Conservation (phyloP, 1,140 invertebrate genomes). For the Ceratina australensis region DNA sequence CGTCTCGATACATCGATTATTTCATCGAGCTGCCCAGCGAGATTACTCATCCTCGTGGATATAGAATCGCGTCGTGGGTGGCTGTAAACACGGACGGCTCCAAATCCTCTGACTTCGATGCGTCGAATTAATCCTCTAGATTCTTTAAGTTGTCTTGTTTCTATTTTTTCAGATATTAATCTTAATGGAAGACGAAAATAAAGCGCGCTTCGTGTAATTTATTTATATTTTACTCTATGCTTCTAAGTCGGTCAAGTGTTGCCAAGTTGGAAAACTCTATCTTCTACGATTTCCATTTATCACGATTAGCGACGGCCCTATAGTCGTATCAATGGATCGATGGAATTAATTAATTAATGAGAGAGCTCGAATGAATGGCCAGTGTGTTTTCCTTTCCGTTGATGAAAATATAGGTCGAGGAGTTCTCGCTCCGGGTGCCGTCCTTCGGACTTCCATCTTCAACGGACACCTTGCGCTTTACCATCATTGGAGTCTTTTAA, state of each 20-base stretch:
- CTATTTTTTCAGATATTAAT: too few relatives aligned
- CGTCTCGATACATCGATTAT: constrained; percentile 48
- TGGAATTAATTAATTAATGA: neutral
- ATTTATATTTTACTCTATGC: constrained; percentile 1
- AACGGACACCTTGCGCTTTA: constrained; percentile 32
- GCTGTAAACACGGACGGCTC: constrained; percentile 36
- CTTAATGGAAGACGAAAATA: too few relatives aligned
- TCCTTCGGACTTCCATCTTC: constrained; percentile 21
- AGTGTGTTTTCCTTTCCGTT: constrained; percentile 30
- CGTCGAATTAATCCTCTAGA: neutral
- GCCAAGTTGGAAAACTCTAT: constrained; percentile 19
- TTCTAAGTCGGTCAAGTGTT: neutral
- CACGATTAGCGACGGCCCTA: neutral
- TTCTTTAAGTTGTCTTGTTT: neutral
- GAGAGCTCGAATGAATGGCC: constrained; percentile 31
- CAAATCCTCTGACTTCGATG: constrained; percentile 6
- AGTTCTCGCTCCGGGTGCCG: constrained; percentile 36
- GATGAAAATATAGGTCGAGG: constrained; percentile 54
- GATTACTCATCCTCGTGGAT: constrained; percentile 46
- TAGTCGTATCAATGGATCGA: neutral
- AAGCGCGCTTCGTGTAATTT: neutral
- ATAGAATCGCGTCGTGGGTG: constrained; percentile 44
- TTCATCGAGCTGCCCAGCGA: constrained; percentile 27
- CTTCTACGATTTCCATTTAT: neutral
- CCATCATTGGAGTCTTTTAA: neutral